Evolutionary conservation across 2,113 vertebrate genomes (phyloP).

Genomic region (Athene cunicularia): DNA sequence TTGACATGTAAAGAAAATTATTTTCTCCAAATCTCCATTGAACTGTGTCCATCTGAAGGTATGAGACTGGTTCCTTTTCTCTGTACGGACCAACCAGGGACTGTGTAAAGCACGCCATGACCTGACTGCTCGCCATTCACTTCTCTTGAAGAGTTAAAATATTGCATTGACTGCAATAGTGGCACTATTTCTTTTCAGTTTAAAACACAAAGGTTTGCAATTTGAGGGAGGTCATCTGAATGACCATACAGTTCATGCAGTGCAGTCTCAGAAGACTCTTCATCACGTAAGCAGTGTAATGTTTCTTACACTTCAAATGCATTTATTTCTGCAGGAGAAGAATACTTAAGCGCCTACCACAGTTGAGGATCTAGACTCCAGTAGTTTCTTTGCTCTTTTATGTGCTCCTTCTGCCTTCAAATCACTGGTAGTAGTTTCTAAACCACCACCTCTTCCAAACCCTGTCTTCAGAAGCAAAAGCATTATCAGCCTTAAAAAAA

Average conservation of each 20-base stretch:
- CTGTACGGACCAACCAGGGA: background rate
- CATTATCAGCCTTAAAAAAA: background rate
- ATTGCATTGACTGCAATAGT: background rate
- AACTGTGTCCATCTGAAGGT: background rate
- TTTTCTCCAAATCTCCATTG: background rate
- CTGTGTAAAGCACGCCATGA: accelerated
- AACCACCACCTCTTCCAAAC: background rate
- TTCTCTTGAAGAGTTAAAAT: background rate
- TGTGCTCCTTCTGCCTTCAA: background rate
- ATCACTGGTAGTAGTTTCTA: background rate
- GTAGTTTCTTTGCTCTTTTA: background rate
- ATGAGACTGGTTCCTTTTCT: background rate
- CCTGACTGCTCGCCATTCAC: background rate
- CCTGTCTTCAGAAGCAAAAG: background rate
- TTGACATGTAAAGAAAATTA: background rate
- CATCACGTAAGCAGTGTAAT: background rate
- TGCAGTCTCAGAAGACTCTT: background rate
- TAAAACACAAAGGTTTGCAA: background rate
- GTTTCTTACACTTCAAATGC: background rate
- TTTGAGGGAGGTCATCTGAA: background rate
- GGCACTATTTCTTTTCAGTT: background rate
- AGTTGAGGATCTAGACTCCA: background rate
- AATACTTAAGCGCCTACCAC: background rate
- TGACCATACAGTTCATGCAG: accelerated
- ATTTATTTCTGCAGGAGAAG: background rate